phyloP scores from a whole-genome alignment of 2,113 vertebrate species.

The Labeo catla region DNA sequence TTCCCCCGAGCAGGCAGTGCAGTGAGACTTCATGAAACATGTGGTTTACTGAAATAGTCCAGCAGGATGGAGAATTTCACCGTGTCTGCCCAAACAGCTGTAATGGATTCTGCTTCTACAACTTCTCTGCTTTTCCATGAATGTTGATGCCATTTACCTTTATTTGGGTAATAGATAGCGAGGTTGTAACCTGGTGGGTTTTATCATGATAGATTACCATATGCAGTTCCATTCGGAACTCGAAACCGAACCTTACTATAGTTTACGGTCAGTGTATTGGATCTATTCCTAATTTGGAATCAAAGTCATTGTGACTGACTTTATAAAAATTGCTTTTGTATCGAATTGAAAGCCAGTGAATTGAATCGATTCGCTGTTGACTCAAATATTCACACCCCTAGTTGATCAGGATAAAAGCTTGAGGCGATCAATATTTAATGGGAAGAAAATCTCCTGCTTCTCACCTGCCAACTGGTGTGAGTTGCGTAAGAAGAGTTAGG shows the following conservation, averaged over 20 bases:
- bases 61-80: not conserved
- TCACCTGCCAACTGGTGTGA: conserved; percentile 72
- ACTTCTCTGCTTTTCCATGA: not conserved
- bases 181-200: not conserved
- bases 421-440: conserved; percentile 67
- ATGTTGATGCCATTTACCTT: not conserved
- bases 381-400: not conserved
- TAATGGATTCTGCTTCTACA: not conserved
- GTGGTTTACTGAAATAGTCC: not conserved
- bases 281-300: not conserved
- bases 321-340: not conserved
- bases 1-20: not conserved
- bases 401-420: conserved; percentile 39
- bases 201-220: not conserved
- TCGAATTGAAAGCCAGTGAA: conserved; percentile 2
- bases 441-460: conserved; percentile 65
- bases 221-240: not conserved
- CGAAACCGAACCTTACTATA: not conserved
- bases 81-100: not conserved
- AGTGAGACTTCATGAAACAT: not conserved
- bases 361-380: not conserved
- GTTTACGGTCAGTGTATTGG: not conserved
- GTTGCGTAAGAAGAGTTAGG: conserved; percentile 54
- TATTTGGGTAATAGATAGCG: not conserved
- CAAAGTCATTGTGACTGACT: not conserved